A percentile compares a stretch with the other conserved stretches of the same genome.
These are phyloP conservation scores for Oreochromis niloticus DNA, from an alignment of 2,113 vertebrate species.

Conservation along the genomic window DNA sequence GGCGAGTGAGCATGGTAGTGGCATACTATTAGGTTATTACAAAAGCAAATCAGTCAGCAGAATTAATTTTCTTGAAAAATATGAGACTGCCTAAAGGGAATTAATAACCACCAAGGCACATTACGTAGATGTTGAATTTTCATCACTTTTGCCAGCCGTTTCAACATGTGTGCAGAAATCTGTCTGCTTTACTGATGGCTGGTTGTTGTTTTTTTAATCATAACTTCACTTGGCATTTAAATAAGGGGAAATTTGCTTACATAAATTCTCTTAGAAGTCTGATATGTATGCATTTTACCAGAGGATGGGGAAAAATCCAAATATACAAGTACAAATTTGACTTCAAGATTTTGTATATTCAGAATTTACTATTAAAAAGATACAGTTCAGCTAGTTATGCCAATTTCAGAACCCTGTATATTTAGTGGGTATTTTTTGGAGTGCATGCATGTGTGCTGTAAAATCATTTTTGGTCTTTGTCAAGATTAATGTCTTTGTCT, in stretches of 20 bases:
- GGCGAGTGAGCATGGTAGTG: slow-evolving; percentile 61
- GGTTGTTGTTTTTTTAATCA: background rate
- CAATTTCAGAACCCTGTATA: background rate
- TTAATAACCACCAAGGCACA: slow-evolving; percentile 53
- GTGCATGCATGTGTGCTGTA: background rate
- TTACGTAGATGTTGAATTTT: slow-evolving; percentile 45
- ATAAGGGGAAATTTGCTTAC: background rate
- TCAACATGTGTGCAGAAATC: slow-evolving; percentile 8
- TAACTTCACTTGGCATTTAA: background rate
- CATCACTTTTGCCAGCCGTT: slow-evolving; percentile 31
- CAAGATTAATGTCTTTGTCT: slow-evolving; percentile 12
- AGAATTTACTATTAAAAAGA: background rate
- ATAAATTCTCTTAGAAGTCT: background rate
- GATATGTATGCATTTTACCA: background rate
- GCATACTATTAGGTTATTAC: slow-evolving; percentile 74
- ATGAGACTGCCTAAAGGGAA: slow-evolving; percentile 59
- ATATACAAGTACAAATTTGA: background rate
- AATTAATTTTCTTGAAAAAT: slow-evolving; percentile 73
- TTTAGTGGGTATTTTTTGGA: background rate
- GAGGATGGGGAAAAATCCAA: background rate
- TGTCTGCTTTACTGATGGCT: background rate
- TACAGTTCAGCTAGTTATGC: background rate
- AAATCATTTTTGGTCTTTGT: slow-evolving; percentile 13
- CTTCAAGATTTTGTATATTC: background rate
- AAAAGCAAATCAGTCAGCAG: slow-evolving; percentile 75